Evolutionary conservation across 2,888 invertebrate species (phyloP), one percentile per base, ranked within the genome.

Genomic region (Proisotoma minuta): DNA sequence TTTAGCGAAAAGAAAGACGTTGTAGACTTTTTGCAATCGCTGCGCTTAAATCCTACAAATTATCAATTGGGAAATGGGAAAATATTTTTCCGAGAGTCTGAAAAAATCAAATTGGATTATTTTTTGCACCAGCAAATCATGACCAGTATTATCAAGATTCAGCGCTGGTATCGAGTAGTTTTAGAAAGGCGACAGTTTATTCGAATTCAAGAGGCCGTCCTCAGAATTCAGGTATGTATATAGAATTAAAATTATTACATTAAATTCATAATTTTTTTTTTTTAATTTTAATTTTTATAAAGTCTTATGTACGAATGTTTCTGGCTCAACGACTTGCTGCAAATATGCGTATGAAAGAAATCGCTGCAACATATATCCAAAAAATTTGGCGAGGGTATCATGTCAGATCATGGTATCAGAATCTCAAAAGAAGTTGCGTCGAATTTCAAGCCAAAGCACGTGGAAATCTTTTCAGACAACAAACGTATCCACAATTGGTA

Each of bases 91-190:
- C 84, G 96, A 43, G 96, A 96, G 77, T 89, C 91, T 27, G 94
- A 96, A 78, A 95, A 96, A 79, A 85, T 91, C 74, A 89, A 91
- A 76, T 80, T 96, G 69, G 96, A 97, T 77, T 90, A 91, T 76
- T 86, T 89, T 73, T 82, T 97, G 58, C 96, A 97, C 78, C 89
- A 92, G 77, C 91, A 92, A 78, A 94, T 96, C 72, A 91, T 96
- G 85, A 87, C 89, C 59, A 88, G 91, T 74, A 95, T 96, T 75
- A 87, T 92, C 68, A 87, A 87, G 18, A 88, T 97, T 74, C 96
- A 97, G 79, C 81, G 91, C 68, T 94, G 93, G 93, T 90, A 91
- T 79, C 83, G 92, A 40, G 86, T 89, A 0, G 85, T 87, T 74
- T 79, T 91, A 48, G 89, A 89, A 75, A 80, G 92, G 63, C 81